Conservation (phyloP, 2,888 invertebrate genomes). For the Drosophila pseudotalamancana region DNA sequence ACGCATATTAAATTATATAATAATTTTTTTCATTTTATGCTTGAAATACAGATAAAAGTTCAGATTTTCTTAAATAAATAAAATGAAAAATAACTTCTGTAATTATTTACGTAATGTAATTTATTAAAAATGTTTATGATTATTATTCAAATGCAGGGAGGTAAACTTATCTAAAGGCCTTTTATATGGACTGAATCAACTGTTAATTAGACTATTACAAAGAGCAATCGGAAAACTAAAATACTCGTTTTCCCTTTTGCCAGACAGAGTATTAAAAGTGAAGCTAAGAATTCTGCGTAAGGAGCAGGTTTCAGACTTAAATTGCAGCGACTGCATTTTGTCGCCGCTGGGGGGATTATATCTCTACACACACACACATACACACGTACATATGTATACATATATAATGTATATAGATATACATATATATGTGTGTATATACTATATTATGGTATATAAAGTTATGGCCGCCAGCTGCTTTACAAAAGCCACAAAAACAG, state of each 20-base stretch:
- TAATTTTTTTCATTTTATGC: too few species aligned
- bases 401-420: not conserved
- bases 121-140: too few species aligned
- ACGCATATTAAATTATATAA: too few species aligned
- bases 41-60: too few species aligned
- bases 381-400: slow-evolving; percentile 9
- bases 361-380: slow-evolving; percentile 15
- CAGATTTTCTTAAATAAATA: too few species aligned
- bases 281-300: slow-evolving; percentile 49
- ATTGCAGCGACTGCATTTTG: slow-evolving; percentile 26
- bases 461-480: slow-evolving; percentile 15
- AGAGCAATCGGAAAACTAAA: too few species aligned
- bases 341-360: slow-evolving; percentile 51
- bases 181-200: too few species aligned
- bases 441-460: slow-evolving; percentile 12
- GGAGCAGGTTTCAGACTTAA: slow-evolving; percentile 67
- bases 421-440: not conserved
- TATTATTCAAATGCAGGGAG: too few species aligned
- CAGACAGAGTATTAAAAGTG: slow-evolving; percentile 19
- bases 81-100: too few species aligned
- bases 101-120: too few species aligned
- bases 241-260: not conserved
- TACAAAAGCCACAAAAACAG: not conserved
- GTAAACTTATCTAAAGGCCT: too few species aligned
- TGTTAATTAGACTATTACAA: too few species aligned